Conservation (phyloP, 1,140 invertebrate genomes). For the Drosophila arizonae region DNA sequence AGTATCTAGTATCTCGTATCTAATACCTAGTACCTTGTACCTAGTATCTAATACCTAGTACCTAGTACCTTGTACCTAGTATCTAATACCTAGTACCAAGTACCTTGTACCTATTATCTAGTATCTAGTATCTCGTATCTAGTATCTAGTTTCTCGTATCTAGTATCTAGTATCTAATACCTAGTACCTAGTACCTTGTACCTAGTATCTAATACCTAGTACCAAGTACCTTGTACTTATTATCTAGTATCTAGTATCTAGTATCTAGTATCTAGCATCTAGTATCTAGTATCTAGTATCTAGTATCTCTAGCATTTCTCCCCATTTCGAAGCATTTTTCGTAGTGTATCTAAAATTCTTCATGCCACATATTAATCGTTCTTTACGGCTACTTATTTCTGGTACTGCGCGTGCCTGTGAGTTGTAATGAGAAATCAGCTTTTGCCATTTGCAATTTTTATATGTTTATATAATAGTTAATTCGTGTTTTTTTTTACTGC, state of each 20-base stretch:
- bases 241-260: too few relatives aligned
- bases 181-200: neutral
- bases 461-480: constrained; percentile 67
- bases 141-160: neutral
- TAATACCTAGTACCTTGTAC: too few relatives aligned
- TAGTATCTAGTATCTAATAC: neutral
- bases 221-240: too few relatives aligned
- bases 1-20: neutral
- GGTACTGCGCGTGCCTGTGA: constrained; percentile 52
- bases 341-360: neutral
- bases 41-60: too few relatives aligned
- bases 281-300: too few relatives aligned
- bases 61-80: neutral
- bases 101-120: neutral
- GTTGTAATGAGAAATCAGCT: constrained; percentile 54
- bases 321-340: too few relatives aligned
- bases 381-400: constrained; percentile 8
- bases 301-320: too few relatives aligned
- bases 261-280: too few relatives aligned
- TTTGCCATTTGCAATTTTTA: constrained; percentile 69
- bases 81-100: neutral
- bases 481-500: constrained; percentile 55
- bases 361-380: neutral
- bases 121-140: constrained; percentile 3
- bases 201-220: too few relatives aligned